Evolutionary conservation across 2,888 invertebrate species (phyloP).

Genomic region (Marronus borbonicus): DNA sequence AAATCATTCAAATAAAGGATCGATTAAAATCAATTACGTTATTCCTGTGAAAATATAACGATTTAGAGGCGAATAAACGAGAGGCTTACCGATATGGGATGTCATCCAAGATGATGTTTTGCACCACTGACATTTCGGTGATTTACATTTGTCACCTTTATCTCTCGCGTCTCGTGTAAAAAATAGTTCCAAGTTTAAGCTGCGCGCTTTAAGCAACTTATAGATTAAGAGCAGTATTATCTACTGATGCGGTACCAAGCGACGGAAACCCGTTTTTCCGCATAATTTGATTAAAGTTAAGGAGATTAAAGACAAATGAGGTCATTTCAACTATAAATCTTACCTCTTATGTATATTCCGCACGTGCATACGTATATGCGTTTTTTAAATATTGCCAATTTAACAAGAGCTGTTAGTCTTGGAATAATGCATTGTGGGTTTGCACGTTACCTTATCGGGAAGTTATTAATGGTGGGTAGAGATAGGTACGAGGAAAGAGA

Average conservation of each 20-base stretch:
- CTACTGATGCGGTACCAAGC: too few species aligned
- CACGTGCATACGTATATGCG: not conserved
- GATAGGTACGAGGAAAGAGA: constrained; percentile 12
- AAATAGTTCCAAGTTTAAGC: too few species aligned
- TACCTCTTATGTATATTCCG: too few species aligned
- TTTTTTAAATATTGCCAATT: not conserved
- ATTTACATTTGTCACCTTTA: constrained; percentile 5
- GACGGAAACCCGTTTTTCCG: not conserved
- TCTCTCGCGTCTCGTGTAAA: not conserved
- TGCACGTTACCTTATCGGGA: not conserved
- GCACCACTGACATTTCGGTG: constrained; percentile 34
- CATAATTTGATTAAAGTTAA: too few species aligned
- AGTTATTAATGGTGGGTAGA: constrained; percentile 22
- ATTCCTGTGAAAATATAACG: too few species aligned
- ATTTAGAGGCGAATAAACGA: not conserved
- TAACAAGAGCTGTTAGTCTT: too few species aligned
- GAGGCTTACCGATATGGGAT: constrained; percentile 40
- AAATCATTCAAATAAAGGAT: too few species aligned
- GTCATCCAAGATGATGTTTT: constrained; percentile 41
- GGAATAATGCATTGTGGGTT: not conserved
- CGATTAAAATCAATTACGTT: too few species aligned
- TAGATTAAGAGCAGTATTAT: too few species aligned
- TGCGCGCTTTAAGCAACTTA: too few species aligned
- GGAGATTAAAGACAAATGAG: too few species aligned
- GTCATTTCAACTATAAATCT: too few species aligned